Conservation (phyloP, 2,888 invertebrate genomes). For the Phalera bucephala region DNA sequence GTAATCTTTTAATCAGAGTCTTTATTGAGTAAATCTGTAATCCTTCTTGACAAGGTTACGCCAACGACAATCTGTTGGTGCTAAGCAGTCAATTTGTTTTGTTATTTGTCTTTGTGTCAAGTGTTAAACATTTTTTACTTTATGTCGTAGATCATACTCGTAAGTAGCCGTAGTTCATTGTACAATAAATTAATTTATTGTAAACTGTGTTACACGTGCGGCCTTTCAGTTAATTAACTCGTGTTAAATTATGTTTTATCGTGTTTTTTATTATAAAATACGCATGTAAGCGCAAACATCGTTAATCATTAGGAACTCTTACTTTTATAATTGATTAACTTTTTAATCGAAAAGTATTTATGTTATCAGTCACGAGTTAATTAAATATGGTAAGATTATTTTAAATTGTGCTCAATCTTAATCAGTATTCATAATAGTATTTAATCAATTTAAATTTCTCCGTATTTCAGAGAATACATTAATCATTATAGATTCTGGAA, state of each 20-base stretch:
- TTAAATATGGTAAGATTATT: neutral
- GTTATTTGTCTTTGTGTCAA: too few species aligned
- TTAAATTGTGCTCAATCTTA: neutral
- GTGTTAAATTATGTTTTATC: constrained; percentile 7
- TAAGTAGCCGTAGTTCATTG: too few species aligned
- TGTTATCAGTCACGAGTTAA: neutral
- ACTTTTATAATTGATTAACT: too few species aligned
- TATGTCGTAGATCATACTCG: too few species aligned
- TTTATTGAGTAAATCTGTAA: too few species aligned
- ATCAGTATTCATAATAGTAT: neutral
- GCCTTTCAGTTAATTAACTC: constrained; percentile 6
- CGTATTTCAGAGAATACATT: too few species aligned
- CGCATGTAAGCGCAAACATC: neutral
- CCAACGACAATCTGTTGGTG: too few species aligned
- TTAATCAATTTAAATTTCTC: neutral
- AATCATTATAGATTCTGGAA: neutral
- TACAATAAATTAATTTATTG: neutral
- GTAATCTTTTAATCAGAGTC: too few species aligned
- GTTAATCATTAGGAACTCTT: neutral
- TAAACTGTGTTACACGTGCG: neutral
- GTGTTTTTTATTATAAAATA: constrained; percentile 1
- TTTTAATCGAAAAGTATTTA: neutral
- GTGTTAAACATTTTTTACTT: too few species aligned
- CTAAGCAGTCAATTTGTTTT: too few species aligned
- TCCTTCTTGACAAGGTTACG: too few species aligned